Evolutionary conservation across 2,797 vertebrate species (phyloP).

Genomic region (Parauchenoglanis ngamensis): DNA sequence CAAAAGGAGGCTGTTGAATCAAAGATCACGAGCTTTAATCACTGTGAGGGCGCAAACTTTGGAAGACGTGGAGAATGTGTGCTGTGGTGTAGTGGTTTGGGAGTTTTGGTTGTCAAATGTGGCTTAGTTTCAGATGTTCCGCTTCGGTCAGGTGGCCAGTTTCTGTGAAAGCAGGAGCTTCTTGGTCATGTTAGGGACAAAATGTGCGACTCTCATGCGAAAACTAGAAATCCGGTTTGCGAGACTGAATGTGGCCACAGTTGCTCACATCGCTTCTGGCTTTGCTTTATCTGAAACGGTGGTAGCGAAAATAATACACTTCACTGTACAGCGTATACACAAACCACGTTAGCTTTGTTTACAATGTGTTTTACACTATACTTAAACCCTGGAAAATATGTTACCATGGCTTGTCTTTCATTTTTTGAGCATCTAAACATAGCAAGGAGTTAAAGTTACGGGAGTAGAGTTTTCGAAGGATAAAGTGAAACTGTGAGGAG

Average conservation of each 20-base stretch:
- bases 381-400: neutral
- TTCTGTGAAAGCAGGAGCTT: neutral
- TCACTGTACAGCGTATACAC: neutral
- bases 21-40: neutral
- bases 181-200: neutral
- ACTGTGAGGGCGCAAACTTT: neutral
- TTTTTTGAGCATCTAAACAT: neutral
- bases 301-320: neutral
- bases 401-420: neutral
- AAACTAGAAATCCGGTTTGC: neutral
- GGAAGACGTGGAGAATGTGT: neutral
- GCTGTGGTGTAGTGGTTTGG: neutral
- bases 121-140: neutral
- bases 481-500: no score
- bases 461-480: neutral
- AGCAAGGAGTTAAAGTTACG: neutral
- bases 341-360: neutral
- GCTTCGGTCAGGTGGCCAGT: neutral
- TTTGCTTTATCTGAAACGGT: neutral
- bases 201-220: neutral
- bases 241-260: neutral
- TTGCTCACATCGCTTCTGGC: neutral
- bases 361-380: neutral
- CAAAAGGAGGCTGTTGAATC: neutral
- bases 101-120: slow-evolving; percentile 31